These are phyloP conservation scores for Belgica antarctica DNA, from an alignment of 2,888 invertebrate genomes.

Conservation along the genomic window DNA sequence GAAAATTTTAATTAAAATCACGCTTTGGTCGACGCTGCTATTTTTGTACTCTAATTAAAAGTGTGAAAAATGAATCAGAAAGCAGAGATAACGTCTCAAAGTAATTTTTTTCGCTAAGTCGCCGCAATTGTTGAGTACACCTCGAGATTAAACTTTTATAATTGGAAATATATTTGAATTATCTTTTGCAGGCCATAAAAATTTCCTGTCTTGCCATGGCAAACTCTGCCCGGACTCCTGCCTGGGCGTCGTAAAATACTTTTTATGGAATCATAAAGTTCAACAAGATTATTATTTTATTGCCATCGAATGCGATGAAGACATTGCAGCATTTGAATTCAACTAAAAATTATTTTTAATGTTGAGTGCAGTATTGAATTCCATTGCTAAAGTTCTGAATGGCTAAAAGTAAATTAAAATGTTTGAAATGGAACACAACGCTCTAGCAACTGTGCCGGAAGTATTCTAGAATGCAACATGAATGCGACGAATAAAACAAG, in stretches of 20 bases:
- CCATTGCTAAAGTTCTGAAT: no score
- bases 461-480: no score
- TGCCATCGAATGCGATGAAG: neutral
- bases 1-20: conserved; percentile 16
- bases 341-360: no score
- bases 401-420: no score
- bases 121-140: neutral
- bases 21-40: no score
- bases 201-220: no score
- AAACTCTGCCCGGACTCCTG: no score
- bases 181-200: neutral
- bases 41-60: neutral
- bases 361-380: no score
- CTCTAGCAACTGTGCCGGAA: no score
- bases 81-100: no score
- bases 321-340: conserved; percentile 7
- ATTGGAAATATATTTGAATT: conserved; percentile 7
- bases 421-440: no score
- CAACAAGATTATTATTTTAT: conserved; percentile 11
- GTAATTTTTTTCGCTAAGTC: neutral
- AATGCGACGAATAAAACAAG: neutral
- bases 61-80: neutral
- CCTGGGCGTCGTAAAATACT: no score
- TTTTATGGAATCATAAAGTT: neutral
- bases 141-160: conserved; percentile 1